Conservation (phyloP, 2,113 vertebrate species). For the Aptenodytes patagonicus region DNA sequence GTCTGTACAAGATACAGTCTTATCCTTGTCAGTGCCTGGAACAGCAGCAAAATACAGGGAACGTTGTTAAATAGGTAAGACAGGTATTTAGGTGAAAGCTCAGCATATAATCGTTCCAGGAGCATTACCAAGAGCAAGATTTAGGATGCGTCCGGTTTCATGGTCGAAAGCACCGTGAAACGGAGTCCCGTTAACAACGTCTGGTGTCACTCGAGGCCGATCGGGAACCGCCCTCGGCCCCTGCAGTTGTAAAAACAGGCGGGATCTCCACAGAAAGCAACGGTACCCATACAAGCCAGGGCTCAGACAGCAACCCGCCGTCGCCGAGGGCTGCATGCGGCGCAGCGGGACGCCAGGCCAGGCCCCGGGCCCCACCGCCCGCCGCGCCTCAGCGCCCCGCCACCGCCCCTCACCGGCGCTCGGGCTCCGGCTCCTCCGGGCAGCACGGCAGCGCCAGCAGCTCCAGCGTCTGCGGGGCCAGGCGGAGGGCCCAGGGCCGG, state of each 20-base stretch:
- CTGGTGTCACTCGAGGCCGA: rapidly evolving
- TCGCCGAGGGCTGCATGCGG: background rate
- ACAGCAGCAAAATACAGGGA: background rate
- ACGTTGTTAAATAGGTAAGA: no score
- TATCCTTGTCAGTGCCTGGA: background rate
- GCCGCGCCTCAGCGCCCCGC: background rate
- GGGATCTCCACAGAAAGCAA: rapidly evolving
- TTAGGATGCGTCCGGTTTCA: background rate
- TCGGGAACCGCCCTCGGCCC: background rate
- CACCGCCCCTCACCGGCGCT: no score
- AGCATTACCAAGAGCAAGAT: background rate
- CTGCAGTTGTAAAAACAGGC: rapidly evolving
- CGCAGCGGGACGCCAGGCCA: background rate
- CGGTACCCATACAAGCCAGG: rapidly evolving
- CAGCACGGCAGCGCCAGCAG: no score
- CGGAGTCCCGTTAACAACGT: rapidly evolving
- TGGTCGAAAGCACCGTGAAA: background rate
- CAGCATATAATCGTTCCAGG: rapidly evolving
- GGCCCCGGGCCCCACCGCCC: background rate
- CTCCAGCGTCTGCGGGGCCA: no score
- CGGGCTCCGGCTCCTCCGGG: no score
- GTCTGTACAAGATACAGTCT: background rate
- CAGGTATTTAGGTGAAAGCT: background rate
- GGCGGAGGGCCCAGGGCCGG: no score
- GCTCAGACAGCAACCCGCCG: background rate